These are phyloP conservation scores for Plodia interpunctella DNA, from an alignment of 1,140 invertebrate species.

Conservation along the genomic window DNA sequence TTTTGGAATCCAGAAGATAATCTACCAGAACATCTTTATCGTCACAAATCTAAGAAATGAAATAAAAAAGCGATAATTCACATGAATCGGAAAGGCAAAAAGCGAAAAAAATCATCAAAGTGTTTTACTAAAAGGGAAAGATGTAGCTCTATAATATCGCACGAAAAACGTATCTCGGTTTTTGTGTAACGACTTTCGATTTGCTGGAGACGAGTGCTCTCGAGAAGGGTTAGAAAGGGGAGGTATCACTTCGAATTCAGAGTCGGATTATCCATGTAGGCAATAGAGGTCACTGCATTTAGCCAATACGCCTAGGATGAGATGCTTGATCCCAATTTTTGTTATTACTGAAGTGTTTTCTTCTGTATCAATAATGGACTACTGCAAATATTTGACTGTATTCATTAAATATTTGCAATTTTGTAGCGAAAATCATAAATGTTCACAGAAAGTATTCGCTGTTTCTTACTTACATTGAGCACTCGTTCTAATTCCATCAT, in stretches of 20 bases:
- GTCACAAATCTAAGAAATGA: not conserved
- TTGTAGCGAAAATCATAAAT: too few relatives aligned
- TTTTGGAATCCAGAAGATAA: not conserved
- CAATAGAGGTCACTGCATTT: not conserved
- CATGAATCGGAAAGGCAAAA: constrained; percentile 7
- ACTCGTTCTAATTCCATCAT: too few relatives aligned
- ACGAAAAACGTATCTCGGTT: constrained; percentile 51
- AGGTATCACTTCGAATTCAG: constrained; percentile 38
- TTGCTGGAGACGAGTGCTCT: constrained; percentile 56
- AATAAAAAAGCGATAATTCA: constrained; percentile 7
- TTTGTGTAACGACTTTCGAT: constrained; percentile 62
- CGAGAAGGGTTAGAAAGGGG: constrained; percentile 44
- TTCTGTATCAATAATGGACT: too few relatives aligned
- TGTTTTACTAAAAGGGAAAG: constrained; percentile 30
- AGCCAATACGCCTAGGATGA: too few relatives aligned
- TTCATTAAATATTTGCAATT: too few relatives aligned
- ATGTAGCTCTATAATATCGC: constrained; percentile 38
- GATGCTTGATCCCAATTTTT: too few relatives aligned
- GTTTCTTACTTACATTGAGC: too few relatives aligned
- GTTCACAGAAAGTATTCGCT: too few relatives aligned
- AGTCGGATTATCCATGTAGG: not conserved
- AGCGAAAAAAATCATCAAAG: constrained; percentile 35
- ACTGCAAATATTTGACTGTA: too few relatives aligned
- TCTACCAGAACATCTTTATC: constrained; percentile 5
- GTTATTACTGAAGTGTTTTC: too few relatives aligned